Percentiles rank a stretch among this genome's conserved stretches.
phyloP scores from a whole-genome alignment of 2,113 vertebrate genomes.

The Apodemus speciosus region DNA sequence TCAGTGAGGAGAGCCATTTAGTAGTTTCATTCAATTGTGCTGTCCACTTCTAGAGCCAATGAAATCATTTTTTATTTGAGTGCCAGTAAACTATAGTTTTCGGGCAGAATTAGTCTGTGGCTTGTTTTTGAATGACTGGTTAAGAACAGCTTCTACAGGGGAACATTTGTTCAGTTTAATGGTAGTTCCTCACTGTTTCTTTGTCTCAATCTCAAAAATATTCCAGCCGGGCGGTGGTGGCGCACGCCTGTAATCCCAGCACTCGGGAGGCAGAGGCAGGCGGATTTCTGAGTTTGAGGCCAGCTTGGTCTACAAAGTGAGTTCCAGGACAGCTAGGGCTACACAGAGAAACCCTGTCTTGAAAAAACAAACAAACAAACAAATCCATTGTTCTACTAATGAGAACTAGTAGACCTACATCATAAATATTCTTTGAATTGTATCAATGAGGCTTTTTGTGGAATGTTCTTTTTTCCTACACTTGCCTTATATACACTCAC shows the following conservation, averaged over 20 bases:
- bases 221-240: too few relatives aligned
- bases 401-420: neutral
- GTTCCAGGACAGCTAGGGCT: too few relatives aligned
- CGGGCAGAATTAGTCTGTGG: neutral
- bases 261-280: too few relatives aligned
- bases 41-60: neutral
- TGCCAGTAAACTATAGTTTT: neutral
- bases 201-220: neutral
- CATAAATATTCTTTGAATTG: constrained; percentile 5
- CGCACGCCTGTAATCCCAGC: too few relatives aligned
- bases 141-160: neutral
- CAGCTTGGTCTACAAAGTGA: too few relatives aligned
- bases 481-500: neutral
- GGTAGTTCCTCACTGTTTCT: neutral
- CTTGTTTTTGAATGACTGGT: neutral
- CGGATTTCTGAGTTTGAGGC: too few relatives aligned
- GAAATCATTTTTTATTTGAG: constrained; percentile 23
- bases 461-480: neutral
- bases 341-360: too few relatives aligned
- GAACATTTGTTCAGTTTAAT: neutral
- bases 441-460: neutral
- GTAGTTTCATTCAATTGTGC: neutral
- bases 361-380: too few relatives aligned
- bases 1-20: neutral
- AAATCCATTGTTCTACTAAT: neutral